A percentile compares a stretch with the other conserved stretches of the same genome.
These are phyloP conservation scores for Automeris io DNA, from an alignment of 2,888 invertebrate species.

Conservation along the genomic window DNA sequence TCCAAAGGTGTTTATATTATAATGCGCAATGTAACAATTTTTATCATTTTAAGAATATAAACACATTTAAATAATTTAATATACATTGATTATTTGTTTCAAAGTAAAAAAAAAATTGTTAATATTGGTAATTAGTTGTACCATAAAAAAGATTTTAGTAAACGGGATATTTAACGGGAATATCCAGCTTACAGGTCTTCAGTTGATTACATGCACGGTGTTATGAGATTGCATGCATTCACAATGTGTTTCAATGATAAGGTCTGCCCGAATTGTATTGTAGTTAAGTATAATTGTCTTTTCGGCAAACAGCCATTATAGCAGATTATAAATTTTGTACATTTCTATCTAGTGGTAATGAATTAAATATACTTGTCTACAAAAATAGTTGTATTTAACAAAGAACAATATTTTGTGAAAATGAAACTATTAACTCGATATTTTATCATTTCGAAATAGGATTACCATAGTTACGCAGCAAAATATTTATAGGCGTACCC, in stretches of 20 bases:
- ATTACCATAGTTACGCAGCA: conserved; percentile 30
- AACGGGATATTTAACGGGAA: conserved; percentile 11
- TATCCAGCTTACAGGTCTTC: background rate
- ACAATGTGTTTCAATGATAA: conserved; percentile 35
- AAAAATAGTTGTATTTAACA: conserved; percentile 74
- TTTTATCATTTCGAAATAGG: conserved; percentile 14
- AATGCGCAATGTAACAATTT: background rate
- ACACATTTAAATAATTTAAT: background rate
- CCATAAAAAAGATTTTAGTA: conserved; percentile 27
- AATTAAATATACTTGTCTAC: conserved; percentile 71
- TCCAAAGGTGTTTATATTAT: conserved; percentile 1
- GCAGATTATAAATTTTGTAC: conserved; percentile 63
- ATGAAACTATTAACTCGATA: conserved; percentile 28
- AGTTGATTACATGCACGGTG: conserved; percentile 13
- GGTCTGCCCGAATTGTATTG: conserved; percentile 42
- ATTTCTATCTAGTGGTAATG: conserved; percentile 70
- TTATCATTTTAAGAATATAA: background rate
- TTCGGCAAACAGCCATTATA: conserved; percentile 64
- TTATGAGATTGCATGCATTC: conserved; percentile 25
- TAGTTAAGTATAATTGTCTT: conserved; percentile 32
- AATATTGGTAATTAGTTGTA: conserved; percentile 20
- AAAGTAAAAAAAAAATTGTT: too few species aligned
- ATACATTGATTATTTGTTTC: conserved; percentile 7
- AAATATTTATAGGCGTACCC: too few species aligned
- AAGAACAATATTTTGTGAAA: conserved; percentile 48